phyloP scores from a whole-genome alignment of 2,888 invertebrate genomes.

The Hyposoter didymator region DNA sequence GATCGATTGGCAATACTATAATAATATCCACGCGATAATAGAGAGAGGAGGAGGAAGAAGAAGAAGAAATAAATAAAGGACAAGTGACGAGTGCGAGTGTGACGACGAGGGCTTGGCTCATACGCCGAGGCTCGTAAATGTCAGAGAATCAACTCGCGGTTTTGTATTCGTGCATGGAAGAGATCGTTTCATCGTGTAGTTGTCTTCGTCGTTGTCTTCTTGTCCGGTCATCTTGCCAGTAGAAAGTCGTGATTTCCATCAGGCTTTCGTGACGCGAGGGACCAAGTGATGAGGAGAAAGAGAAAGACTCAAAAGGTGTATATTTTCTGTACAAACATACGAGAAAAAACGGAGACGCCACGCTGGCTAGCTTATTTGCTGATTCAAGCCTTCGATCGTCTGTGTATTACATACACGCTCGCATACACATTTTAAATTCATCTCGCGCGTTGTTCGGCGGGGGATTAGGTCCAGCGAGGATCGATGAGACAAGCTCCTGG shows the following conservation, averaged over 20 bases:
- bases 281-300: conserved; percentile 33
- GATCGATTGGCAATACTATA: conserved; percentile 48
- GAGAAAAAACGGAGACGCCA: conserved; percentile 62
- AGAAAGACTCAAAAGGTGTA: conserved; percentile 27
- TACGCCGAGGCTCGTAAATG: conserved; percentile 67
- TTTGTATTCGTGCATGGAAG: conserved; percentile 14
- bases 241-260: conserved; percentile 61
- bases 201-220: not conserved
- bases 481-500: conserved; percentile 65
- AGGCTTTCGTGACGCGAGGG: conserved; percentile 50
- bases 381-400: conserved; percentile 27
- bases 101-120: conserved; percentile 54
- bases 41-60: conserved; percentile 24
- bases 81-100: conserved; percentile 50
- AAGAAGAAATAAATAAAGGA: conserved; percentile 6
- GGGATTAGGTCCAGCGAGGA: conserved; percentile 60
- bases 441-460: conserved; percentile 37
- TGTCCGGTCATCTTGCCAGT: not conserved
- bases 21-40: conserved; percentile 36
- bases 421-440: conserved; percentile 41
- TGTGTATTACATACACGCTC: not conserved
- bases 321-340: conserved; percentile 55
- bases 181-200: conserved; percentile 53
- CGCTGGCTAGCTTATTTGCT: conserved; percentile 65
- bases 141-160: conserved; percentile 61